phyloP scores from a whole-genome alignment of 2,113 vertebrate genomes.

The Prietella phreatophila region DNA sequence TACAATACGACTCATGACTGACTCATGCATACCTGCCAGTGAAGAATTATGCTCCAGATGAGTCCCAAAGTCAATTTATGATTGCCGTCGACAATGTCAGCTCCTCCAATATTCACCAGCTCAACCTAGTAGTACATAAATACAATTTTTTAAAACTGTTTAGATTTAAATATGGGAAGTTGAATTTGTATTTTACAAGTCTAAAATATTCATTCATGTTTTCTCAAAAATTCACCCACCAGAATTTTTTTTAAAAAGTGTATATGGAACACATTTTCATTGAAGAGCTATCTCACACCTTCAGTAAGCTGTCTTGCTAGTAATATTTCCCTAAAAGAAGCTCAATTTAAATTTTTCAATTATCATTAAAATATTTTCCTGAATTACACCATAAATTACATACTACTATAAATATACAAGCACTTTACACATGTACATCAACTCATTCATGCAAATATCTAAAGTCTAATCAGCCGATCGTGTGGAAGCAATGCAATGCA shows the following conservation, averaged over 20 bases:
- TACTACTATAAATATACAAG: too few relatives aligned
- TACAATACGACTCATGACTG: background rate
- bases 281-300: background rate
- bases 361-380: background rate
- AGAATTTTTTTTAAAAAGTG: background rate
- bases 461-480: too few relatives aligned
- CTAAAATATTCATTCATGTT: background rate
- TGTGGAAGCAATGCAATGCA: too few relatives aligned
- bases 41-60: slow-evolving; percentile 99
- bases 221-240: background rate
- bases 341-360: background rate
- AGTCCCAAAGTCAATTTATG: slow-evolving; percentile 97
- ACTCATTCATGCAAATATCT: too few relatives aligned
- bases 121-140: slow-evolving; percentile 78
- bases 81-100: slow-evolving; percentile 98
- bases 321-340: background rate
- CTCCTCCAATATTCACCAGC: slow-evolving; percentile 94
- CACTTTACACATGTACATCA: too few relatives aligned
- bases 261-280: background rate
- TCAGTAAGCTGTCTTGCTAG: background rate
- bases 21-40: slow-evolving; percentile 86
- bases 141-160: background rate
- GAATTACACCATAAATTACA: too few relatives aligned
- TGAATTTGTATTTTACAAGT: background rate
- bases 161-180: background rate